Evolutionary conservation across 2,888 invertebrate species (phyloP).

Genomic region (Asteroscopus sphinx): DNA sequence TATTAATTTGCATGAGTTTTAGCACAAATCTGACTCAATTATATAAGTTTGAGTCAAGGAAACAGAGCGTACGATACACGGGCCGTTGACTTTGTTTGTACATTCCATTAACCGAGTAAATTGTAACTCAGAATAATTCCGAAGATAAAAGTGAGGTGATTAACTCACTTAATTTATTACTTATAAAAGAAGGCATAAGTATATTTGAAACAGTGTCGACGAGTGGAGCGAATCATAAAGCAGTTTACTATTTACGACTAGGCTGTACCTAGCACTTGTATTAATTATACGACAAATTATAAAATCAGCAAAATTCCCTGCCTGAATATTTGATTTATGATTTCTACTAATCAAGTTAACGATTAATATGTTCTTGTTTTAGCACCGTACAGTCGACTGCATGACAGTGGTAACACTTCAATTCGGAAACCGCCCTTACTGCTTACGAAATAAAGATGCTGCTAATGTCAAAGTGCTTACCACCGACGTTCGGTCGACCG

Average conservation of each 20-base stretch:
- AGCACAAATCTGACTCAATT: constrained; percentile 39
- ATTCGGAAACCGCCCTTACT: too few species aligned
- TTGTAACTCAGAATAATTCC: constrained; percentile 31
- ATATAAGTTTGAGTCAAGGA: constrained; percentile 57
- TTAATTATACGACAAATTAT: constrained; percentile 17
- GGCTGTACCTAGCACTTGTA: constrained; percentile 11
- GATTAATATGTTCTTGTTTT: too few species aligned
- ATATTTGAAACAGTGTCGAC: constrained; percentile 29
- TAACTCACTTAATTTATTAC: constrained; percentile 22
- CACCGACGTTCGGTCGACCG: too few species aligned
- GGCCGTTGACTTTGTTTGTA: constrained; percentile 60
- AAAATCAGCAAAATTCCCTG: constrained; percentile 1
- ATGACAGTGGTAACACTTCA: too few species aligned
- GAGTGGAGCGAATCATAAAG: constrained; percentile 7
- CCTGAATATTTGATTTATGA: too few species aligned
- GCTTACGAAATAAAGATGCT: too few species aligned
- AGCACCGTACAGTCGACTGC: too few species aligned
- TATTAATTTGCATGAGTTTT: constrained; percentile 51
- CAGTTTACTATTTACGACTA: neutral
- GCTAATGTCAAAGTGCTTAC: too few species aligned
- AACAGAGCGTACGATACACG: constrained; percentile 66
- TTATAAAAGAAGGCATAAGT: constrained; percentile 3
- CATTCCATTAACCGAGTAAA: constrained; percentile 47
- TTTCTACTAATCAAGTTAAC: constrained; percentile 27
- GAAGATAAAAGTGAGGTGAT: constrained; percentile 38